A percentile compares a stretch with the other conserved stretches of the same genome.
Evolutionary conservation across 2,888 invertebrate species (phyloP).

Genomic region (Euclidia mi): DNA sequence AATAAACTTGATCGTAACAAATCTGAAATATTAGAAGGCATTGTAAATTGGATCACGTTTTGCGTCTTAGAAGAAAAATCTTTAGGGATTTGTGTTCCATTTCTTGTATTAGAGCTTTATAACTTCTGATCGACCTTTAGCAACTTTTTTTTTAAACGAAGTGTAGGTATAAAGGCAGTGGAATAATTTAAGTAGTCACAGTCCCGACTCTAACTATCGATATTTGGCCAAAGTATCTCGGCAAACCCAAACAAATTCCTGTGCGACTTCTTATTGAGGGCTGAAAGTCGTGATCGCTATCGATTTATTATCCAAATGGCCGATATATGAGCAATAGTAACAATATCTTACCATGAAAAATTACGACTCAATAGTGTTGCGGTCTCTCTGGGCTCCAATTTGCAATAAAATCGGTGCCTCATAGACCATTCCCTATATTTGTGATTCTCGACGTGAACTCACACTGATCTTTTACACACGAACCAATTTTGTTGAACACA

Average conservation of each 20-base stretch:
- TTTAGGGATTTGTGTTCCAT: conserved; percentile 67
- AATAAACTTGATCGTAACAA: conserved; percentile 83
- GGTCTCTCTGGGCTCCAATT: conserved; percentile 75
- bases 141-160: conserved; percentile 40
- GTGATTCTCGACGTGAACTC: conserved; percentile 64
- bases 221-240: conserved; percentile 61
- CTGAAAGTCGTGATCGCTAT: conserved; percentile 78
- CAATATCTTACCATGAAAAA: conserved; percentile 82
- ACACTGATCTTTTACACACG: conserved; percentile 64
- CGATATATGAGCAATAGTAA: conserved; percentile 78
- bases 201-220: conserved; percentile 42
- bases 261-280: conserved; percentile 71
- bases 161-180: conserved; percentile 49
- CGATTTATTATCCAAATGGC: conserved; percentile 86
- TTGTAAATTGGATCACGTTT: conserved; percentile 84
- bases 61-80: conserved; percentile 69
- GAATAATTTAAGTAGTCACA: conserved; percentile 55
- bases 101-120: conserved; percentile 50
- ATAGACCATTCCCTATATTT: conserved; percentile 69
- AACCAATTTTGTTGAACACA: conserved; percentile 65
- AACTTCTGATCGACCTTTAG: conserved; percentile 41
- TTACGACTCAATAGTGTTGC: conserved; percentile 74
- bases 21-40: conserved; percentile 81
- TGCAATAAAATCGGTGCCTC: conserved; percentile 76
- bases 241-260: conserved; percentile 65